Conservation (phyloP, 2,888 invertebrate genomes). For the Perdita meconis region DNA sequence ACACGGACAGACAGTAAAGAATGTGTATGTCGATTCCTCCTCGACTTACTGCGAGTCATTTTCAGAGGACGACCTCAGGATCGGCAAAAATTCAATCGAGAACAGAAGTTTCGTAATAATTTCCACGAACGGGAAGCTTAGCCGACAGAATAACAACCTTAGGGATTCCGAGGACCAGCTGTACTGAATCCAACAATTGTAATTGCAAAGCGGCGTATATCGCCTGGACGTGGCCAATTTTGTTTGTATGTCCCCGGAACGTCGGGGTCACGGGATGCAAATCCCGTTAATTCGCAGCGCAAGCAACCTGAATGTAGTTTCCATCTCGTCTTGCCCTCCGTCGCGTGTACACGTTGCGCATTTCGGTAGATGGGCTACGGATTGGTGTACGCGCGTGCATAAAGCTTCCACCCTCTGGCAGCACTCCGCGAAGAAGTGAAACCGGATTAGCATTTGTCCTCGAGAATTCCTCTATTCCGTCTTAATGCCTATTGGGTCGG, state of each 20-base stretch:
- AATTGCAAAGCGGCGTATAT: constrained; percentile 43
- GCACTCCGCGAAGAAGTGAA: constrained; percentile 12
- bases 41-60: too few relatives aligned
- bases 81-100: not conserved
- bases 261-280: constrained; percentile 45
- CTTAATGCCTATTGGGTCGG: constrained; percentile 3
- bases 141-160: not conserved
- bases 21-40: too few relatives aligned
- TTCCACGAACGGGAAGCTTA: not conserved
- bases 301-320: constrained; percentile 40
- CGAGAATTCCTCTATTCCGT: constrained; percentile 23
- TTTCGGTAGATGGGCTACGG: constrained; percentile 13
- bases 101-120: not conserved
- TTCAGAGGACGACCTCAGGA: too few relatives aligned
- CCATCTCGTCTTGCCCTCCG: constrained; percentile 22
- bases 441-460: constrained; percentile 41
- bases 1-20: too few relatives aligned
- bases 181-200: constrained; percentile 41
- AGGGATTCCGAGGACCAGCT: constrained; percentile 11
- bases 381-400: constrained; percentile 14
- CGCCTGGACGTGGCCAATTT: constrained; percentile 24
- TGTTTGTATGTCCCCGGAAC: constrained; percentile 37
- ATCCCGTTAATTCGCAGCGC: constrained; percentile 47
- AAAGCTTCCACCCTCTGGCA: not conserved
- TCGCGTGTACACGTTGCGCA: constrained; percentile 9